These are phyloP conservation scores for Candoia aspera DNA, from an alignment of 2,113 vertebrate species.

Conservation along the genomic window DNA sequence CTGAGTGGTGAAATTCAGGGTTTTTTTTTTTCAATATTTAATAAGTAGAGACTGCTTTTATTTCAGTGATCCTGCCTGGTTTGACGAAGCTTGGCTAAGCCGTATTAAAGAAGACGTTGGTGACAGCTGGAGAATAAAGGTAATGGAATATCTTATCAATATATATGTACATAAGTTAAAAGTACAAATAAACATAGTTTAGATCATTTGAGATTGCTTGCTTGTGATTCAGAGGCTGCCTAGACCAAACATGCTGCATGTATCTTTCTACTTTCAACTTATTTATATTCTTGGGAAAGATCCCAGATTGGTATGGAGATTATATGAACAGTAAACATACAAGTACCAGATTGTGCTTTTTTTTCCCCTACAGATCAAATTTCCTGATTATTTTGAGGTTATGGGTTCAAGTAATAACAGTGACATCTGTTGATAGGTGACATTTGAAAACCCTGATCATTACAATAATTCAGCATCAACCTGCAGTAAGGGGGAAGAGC, in stretches of 20 bases:
- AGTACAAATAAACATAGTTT: neutral
- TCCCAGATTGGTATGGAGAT: neutral
- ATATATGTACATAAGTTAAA: neutral
- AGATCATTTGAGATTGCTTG: neutral
- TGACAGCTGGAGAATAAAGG: slow-evolving; percentile 97
- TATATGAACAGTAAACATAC: neutral
- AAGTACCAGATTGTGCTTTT: neutral
- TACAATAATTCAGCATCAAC: neutral
- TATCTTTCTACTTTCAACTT: neutral
- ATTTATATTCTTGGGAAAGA: neutral
- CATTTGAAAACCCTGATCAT: neutral
- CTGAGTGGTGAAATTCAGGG: neutral
- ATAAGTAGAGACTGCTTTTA: slow-evolving; percentile 40
- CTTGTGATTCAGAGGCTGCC: neutral
- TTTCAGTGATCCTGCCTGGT: slow-evolving; percentile 90
- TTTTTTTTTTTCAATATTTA: slow-evolving; percentile 4
- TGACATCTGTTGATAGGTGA: neutral
- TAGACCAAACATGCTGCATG: neutral
- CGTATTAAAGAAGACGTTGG: slow-evolving; percentile 93
- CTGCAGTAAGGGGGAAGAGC: too few relatives aligned
- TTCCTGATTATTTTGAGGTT: neutral
- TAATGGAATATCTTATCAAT: slow-evolving; percentile 60
- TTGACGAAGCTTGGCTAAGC: slow-evolving; percentile 85
- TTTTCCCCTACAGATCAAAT: neutral
- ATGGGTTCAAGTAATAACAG: neutral